These are phyloP conservation scores for Aphaenogaster ashmeadi DNA, from an alignment of 1,140 invertebrate species.

Conservation along the genomic window DNA sequence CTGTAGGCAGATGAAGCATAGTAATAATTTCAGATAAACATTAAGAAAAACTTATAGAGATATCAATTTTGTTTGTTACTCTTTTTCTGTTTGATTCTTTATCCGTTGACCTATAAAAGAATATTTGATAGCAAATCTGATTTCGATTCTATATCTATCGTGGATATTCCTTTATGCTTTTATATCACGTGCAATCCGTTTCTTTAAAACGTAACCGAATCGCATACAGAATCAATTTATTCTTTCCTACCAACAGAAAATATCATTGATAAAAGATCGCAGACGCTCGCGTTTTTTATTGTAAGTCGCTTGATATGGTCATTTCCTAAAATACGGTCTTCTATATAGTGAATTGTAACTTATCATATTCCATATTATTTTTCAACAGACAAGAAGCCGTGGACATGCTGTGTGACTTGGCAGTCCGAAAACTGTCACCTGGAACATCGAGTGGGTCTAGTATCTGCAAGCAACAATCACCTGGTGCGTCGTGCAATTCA, in stretches of 20 bases:
- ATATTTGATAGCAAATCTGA: constrained; percentile 31
- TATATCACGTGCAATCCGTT: background rate
- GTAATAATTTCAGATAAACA: background rate
- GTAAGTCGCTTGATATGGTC: background rate
- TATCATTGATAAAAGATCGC: constrained; percentile 13
- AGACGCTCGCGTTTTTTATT: background rate
- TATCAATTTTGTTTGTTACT: background rate
- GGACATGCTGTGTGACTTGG: constrained; percentile 94
- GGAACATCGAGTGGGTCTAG: constrained; percentile 88
- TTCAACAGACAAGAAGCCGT: constrained; percentile 92
- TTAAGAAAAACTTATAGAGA: constrained; percentile 1
- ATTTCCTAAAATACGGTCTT: background rate
- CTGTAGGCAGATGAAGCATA: background rate
- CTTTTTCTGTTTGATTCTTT: background rate
- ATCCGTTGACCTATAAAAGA: background rate
- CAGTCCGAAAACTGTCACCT: constrained; percentile 91
- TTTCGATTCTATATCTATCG: constrained; percentile 17
- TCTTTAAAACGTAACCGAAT: constrained; percentile 19
- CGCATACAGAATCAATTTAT: constrained; percentile 29
- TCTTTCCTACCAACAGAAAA: background rate
- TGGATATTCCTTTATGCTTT: constrained; percentile 11
- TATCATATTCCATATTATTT: background rate
- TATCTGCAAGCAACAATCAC: constrained; percentile 86
- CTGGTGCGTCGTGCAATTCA: constrained; percentile 87
- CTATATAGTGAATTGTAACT: background rate